Conservation (phyloP, 2,113 vertebrate genomes). For the Periophthalmus modestus region DNA sequence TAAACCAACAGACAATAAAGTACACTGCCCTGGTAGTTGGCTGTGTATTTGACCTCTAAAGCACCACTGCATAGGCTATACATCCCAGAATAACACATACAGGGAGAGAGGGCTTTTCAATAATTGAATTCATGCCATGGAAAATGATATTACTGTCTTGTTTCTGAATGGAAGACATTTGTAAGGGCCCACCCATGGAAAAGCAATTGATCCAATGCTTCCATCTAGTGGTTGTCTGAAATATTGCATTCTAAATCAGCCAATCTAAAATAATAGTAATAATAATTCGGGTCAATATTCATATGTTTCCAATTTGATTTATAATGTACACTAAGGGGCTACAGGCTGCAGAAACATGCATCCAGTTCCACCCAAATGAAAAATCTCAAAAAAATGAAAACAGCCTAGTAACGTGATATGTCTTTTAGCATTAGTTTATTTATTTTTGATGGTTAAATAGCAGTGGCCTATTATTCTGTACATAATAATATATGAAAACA, state of each 20-base stretch:
- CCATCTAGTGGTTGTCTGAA: slow-evolving; percentile 55
- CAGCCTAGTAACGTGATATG: too few species aligned
- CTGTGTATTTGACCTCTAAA: neutral
- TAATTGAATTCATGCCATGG: slow-evolving; percentile 6
- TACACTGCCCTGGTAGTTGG: too few species aligned
- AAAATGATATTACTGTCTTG: neutral
- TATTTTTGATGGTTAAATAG: too few species aligned
- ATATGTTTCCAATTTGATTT: neutral
- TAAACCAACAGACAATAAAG: neutral
- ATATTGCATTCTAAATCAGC: neutral
- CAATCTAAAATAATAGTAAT: neutral
- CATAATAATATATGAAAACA: too few species aligned
- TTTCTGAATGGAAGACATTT: slow-evolving; percentile 33
- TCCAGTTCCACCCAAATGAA: neutral
- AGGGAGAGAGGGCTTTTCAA: neutral
- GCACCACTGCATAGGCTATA: neutral
- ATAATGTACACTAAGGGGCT: too few species aligned
- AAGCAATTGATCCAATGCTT: slow-evolving; percentile 40
- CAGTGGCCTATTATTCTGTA: too few species aligned
- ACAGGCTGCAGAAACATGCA: too few species aligned
- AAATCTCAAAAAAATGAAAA: too few species aligned
- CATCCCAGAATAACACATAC: neutral
- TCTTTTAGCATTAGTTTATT: too few species aligned
- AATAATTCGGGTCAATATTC: neutral
- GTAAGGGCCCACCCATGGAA: slow-evolving; percentile 25